Evolutionary conservation across 2,888 invertebrate species (phyloP).

Genomic region (Ecdyonurus torrentis): DNA sequence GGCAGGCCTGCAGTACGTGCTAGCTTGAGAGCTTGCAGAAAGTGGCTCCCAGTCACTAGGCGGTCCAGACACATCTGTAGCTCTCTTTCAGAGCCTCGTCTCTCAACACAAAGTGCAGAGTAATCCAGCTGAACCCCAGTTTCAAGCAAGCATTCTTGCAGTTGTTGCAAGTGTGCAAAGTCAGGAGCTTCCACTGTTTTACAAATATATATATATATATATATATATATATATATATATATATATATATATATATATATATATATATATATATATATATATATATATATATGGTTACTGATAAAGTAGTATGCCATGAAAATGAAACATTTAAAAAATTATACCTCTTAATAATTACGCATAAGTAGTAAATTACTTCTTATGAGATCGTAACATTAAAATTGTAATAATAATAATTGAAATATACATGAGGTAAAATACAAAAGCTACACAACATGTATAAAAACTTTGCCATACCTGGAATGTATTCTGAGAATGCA

Average conservation of each 20-base stretch:
- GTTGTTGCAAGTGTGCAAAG: not conserved
- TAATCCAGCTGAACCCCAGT: slow-evolving; percentile 1
- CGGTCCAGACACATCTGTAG: slow-evolving; percentile 35
- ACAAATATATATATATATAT: no score
- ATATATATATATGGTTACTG: no score
- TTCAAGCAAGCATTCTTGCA: slow-evolving; percentile 2
- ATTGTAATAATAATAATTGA: not conserved
- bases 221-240: no score
- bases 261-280: no score
- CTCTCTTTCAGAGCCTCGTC: slow-evolving; percentile 20
- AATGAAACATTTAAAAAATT: no score
- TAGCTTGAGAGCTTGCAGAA: slow-evolving; percentile 38
- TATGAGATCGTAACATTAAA: no score
- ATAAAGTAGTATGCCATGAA: no score
- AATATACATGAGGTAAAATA: not conserved
- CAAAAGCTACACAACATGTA: not conserved
- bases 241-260: no score
- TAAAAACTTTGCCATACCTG: not conserved
- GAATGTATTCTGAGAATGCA: slow-evolving; percentile 15
- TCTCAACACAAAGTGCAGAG: not conserved
- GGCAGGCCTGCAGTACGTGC: slow-evolving; percentile 26
- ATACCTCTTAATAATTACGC: no score
- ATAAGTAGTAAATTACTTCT: no score
- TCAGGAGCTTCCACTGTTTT: slow-evolving; percentile 3
- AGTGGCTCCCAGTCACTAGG: slow-evolving; percentile 33